Evolutionary conservation across 1,140 invertebrate genomes (phyloP).

Genomic region (Bombus breviceps): DNA sequence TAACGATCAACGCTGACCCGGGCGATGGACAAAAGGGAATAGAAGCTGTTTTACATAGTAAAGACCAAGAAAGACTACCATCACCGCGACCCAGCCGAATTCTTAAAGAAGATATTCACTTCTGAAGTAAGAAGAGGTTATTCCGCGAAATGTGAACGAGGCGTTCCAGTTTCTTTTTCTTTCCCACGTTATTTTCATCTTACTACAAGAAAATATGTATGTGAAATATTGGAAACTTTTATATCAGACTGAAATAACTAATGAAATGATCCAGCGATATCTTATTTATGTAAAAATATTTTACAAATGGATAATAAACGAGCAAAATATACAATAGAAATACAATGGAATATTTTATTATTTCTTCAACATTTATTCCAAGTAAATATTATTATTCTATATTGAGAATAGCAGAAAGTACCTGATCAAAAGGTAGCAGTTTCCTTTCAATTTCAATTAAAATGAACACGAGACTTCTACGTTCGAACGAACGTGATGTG

Average conservation of each 20-base stretch:
- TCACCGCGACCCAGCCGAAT: conserved; percentile 36
- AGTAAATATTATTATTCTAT: too few species aligned
- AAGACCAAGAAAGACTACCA: conserved; percentile 55
- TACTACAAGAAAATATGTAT: not conserved
- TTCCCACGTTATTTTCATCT: not conserved
- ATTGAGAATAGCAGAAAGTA: not conserved
- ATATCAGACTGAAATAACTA: not conserved
- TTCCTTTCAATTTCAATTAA: not conserved
- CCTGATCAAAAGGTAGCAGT: not conserved
- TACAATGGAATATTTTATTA: not conserved
- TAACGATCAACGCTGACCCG: conserved; percentile 37
- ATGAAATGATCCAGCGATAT: too few species aligned
- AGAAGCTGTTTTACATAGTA: conserved; percentile 72
- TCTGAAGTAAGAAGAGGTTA: not conserved
- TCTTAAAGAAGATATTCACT: conserved; percentile 62
- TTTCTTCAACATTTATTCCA: not conserved
- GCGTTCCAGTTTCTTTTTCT: conserved; percentile 8
- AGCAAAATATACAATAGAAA: not conserved
- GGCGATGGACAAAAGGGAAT: conserved; percentile 67
- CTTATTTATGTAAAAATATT: too few species aligned
- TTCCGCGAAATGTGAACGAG: not conserved
- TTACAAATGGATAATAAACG: not conserved
- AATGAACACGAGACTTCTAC: not conserved
- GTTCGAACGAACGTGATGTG: not conserved
- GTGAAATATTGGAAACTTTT: not conserved